Conservation (phyloP, 2,888 invertebrate species). For the Byasa hedistus region DNA sequence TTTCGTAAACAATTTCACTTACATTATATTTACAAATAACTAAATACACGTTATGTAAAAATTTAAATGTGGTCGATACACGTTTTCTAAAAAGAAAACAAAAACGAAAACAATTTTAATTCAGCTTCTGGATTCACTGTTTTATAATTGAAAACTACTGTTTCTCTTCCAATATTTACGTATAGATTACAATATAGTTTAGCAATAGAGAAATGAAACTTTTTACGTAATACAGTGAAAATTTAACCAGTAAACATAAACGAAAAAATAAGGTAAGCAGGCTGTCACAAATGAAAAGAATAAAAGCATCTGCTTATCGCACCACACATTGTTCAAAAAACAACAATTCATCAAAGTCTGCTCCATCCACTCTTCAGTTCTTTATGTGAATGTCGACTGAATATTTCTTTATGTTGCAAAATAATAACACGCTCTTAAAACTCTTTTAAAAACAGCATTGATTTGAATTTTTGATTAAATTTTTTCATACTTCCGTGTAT, state of each 20-base stretch:
- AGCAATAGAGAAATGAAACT: not conserved
- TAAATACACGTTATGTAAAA: not conserved
- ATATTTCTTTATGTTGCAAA: too few relatives aligned
- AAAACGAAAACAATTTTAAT: not conserved
- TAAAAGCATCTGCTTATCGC: slow-evolving; percentile 2
- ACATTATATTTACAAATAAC: not conserved
- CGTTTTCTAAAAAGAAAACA: too few relatives aligned
- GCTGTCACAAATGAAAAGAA: not conserved
- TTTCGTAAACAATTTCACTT: not conserved
- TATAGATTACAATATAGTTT: not conserved
- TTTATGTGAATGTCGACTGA: not conserved
- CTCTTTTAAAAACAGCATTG: too few relatives aligned
- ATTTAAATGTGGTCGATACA: too few relatives aligned
- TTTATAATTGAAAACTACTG: not conserved
- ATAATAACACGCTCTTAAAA: too few relatives aligned
- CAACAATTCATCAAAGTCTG: slow-evolving; percentile 4
- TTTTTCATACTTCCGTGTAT: too few relatives aligned
- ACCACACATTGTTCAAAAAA: not conserved
- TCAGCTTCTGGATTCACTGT: not conserved
- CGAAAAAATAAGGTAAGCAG: not conserved
- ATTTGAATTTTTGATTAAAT: too few relatives aligned
- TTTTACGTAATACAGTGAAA: not conserved
- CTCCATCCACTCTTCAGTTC: slow-evolving; percentile 7
- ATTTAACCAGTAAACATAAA: not conserved
- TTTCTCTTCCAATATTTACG: not conserved